Evolutionary conservation across 2,888 invertebrate genomes (phyloP).

Genomic region (Dasysyrphus albostriatus): DNA sequence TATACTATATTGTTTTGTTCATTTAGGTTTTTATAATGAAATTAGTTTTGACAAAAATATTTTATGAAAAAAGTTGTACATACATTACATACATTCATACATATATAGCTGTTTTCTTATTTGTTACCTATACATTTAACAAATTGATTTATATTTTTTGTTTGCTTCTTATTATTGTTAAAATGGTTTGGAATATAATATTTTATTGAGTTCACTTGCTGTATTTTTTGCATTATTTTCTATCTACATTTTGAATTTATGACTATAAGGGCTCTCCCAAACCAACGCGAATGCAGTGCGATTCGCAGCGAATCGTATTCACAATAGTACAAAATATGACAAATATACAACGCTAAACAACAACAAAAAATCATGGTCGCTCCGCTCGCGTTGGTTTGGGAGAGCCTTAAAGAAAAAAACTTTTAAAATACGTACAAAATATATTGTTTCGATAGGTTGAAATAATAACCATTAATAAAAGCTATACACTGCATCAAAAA

Average conservation of each 20-base stretch:
- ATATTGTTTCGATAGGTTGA: constrained; percentile 6
- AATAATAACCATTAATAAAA: constrained; percentile 34
- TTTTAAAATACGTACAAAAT: constrained; percentile 36
- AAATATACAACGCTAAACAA: no score
- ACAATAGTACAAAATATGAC: no score
- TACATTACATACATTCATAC: no score
- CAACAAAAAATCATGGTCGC: no score
- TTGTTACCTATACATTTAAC: constrained; percentile 32
- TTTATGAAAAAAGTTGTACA: constrained; percentile 56
- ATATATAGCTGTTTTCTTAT: constrained; percentile 8
- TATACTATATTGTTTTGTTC: constrained; percentile 24
- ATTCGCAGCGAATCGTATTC: no score
- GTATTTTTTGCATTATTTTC: constrained; percentile 23
- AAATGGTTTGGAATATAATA: constrained; percentile 9
- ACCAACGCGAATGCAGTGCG: no score
- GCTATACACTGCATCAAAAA: background rate
- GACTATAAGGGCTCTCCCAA: no score
- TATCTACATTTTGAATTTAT: constrained; percentile 56
- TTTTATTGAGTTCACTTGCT: constrained; percentile 31
- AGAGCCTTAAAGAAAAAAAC: constrained; percentile 21
- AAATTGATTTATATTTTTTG: constrained; percentile 13
- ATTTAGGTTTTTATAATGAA: constrained; percentile 19
- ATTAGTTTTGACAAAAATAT: constrained; percentile 50
- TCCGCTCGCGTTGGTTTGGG: no score
- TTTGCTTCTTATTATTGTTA: constrained; percentile 27